A percentile compares a stretch with the other conserved stretches of the same genome.
Conservation (phyloP, 2,797 vertebrate species). For the Calcarius lapponicus region DNA sequence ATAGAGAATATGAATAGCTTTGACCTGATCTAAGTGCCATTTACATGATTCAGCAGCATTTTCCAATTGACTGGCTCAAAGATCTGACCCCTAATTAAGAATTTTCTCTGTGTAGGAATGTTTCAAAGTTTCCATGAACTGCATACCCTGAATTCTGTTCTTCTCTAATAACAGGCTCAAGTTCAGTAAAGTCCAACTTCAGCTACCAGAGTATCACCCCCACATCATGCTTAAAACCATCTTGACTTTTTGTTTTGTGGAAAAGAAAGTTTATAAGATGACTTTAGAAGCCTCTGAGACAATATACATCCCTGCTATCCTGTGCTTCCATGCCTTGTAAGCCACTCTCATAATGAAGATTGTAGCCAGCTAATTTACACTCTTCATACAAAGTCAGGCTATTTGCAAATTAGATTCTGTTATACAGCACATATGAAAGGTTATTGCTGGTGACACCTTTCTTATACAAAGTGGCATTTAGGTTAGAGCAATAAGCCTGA, state of each 20-base stretch:
- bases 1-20: not conserved
- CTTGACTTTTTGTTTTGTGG: not conserved
- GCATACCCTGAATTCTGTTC: not conserved
- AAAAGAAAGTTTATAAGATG: not conserved
- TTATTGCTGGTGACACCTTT: not conserved
- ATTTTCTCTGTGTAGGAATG: not conserved
- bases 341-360: not conserved
- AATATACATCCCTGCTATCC: rapidly evolving
- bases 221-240: not conserved
- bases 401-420: not conserved
- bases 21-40: not conserved
- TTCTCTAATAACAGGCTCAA: not conserved
- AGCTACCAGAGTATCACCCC: not conserved
- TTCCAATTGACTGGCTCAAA: not conserved
- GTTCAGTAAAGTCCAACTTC: not conserved
- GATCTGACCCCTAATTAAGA: not conserved
- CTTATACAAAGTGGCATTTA: not conserved
- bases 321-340: not conserved
- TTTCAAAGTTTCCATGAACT: not conserved
- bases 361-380: not conserved
- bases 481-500: not conserved
- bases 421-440: not conserved
- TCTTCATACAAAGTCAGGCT: not conserved
- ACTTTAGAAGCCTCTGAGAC: not conserved
- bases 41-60: not conserved